These are phyloP conservation scores for Philonicus albiceps DNA, from an alignment of 2,888 invertebrate genomes.

Conservation along the genomic window DNA sequence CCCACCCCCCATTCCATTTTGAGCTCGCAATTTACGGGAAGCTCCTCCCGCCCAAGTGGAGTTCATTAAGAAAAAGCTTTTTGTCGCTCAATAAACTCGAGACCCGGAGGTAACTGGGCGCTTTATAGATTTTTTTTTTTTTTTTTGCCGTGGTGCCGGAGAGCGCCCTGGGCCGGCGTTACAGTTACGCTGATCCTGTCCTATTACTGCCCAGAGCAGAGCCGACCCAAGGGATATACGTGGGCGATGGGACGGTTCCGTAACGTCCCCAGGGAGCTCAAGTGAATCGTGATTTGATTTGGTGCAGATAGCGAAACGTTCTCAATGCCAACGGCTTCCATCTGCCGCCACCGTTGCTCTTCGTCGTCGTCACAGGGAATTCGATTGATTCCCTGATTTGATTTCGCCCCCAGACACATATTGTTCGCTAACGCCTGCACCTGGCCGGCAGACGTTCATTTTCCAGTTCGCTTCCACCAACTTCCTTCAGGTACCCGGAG, in stretches of 20 bases:
- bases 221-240: neutral
- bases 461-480: neutral
- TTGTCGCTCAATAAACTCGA: conserved; percentile 15
- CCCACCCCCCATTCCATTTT: neutral
- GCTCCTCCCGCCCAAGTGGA: neutral
- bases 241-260: neutral
- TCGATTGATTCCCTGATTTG: neutral
- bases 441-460: neutral
- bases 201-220: neutral
- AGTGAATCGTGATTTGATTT: neutral
- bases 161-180: neutral
- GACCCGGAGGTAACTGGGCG: neutral
- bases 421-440: neutral
- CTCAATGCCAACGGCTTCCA: neutral
- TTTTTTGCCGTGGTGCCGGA: neutral
- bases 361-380: neutral
- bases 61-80: conserved; percentile 11
- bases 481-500: neutral
- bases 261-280: neutral
- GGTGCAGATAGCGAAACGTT: neutral
- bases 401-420: conserved; percentile 1
- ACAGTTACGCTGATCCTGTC: neutral
- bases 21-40: neutral
- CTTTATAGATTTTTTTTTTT: conserved; percentile 13
- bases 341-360: neutral